phyloP scores from a whole-genome alignment of 2,888 invertebrate species.

The Congeria kusceri region DNA sequence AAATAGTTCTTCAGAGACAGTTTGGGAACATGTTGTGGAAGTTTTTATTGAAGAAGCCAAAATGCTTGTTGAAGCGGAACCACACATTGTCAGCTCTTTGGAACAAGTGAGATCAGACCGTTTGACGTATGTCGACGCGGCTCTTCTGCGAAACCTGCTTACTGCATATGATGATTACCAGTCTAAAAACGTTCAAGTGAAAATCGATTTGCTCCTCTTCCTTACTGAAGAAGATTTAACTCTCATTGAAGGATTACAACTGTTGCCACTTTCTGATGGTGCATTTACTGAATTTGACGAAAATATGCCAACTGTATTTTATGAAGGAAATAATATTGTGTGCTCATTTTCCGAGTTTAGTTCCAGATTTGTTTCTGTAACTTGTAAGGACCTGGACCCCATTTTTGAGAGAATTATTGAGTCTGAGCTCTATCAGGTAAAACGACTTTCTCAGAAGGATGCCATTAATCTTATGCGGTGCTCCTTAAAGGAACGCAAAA shows the following conservation, averaged over 20 bases:
- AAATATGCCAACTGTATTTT: neutral
- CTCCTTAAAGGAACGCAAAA: no score
- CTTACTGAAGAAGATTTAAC: neutral
- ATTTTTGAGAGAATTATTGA: no score
- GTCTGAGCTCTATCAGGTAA: no score
- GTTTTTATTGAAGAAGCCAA: constrained; percentile 7
- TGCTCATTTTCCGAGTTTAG: no score
- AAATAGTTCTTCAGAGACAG: neutral
- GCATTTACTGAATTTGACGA: constrained; percentile 1
- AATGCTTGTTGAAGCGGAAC: neutral
- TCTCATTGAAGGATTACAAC: neutral
- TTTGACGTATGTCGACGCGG: constrained; percentile 3
- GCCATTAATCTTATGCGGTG: neutral
- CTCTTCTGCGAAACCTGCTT: constrained; percentile 2
- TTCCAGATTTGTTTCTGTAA: no score
- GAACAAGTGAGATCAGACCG: neutral
- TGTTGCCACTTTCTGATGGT: constrained; percentile 23
- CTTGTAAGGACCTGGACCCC: no score
- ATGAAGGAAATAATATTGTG: constrained; percentile 1
- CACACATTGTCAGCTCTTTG: neutral
- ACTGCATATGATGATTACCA: neutral
- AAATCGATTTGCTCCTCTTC: constrained; percentile 10
- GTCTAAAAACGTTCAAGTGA: constrained; percentile 1
- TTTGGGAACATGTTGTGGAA: constrained; percentile 4
- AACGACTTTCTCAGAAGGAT: neutral